These are phyloP conservation scores for Aleiodes sp. DNA, from an alignment of 1,140 invertebrate genomes.

Conservation along the genomic window DNA sequence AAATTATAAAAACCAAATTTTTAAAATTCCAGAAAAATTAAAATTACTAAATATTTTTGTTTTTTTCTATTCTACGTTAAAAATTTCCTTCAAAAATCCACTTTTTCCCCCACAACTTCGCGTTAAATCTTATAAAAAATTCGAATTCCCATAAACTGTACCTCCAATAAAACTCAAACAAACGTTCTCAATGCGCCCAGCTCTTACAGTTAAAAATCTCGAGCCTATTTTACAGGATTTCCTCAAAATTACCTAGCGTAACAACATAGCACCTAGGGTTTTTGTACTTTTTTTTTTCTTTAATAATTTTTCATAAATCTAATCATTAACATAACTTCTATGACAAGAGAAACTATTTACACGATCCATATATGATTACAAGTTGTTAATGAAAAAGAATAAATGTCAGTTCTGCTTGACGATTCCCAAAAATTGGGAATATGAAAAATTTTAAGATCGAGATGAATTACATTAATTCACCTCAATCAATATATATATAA, in stretches of 20 bases:
- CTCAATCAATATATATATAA: not conserved
- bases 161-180: not conserved
- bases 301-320: slow-evolving; percentile 60
- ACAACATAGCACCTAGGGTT: slow-evolving; percentile 67
- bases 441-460: slow-evolving; percentile 40
- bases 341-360: slow-evolving; percentile 61
- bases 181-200: slow-evolving; percentile 11
- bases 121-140: not conserved
- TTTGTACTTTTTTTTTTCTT: slow-evolving; percentile 66
- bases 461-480: slow-evolving; percentile 15
- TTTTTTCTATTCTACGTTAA: not conserved
- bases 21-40: too few species aligned
- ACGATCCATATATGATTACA: slow-evolving; percentile 54
- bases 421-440: slow-evolving; percentile 27
- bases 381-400: slow-evolving; percentile 53
- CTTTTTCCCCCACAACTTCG: not conserved
- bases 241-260: slow-evolving; percentile 58
- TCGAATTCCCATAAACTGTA: not conserved
- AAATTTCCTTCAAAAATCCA: not conserved
- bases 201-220: slow-evolving; percentile 39
- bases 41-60: not conserved
- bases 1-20: too few species aligned
- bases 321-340: slow-evolving; percentile 46
- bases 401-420: slow-evolving; percentile 32
- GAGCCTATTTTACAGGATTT: slow-evolving; percentile 43